These are phyloP conservation scores for Coleophora deauratella DNA, from an alignment of 2,888 invertebrate species.

Conservation along the genomic window DNA sequence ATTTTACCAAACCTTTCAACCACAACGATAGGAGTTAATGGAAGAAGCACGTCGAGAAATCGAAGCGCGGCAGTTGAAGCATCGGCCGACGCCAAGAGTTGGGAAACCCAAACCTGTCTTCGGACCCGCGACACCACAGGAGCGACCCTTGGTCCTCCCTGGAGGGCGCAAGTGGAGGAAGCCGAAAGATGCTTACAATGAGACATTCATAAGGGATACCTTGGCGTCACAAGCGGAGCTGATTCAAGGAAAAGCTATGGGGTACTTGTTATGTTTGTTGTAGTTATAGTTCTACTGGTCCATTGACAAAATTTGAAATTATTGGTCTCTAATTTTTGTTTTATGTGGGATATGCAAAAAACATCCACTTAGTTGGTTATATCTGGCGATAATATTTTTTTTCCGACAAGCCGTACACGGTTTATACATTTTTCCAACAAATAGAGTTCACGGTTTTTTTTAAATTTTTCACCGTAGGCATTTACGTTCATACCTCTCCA, in stretches of 20 bases:
- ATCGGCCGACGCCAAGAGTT: constrained; percentile 58
- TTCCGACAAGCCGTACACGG: no score
- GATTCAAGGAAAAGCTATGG: constrained; percentile 86
- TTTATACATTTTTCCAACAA: no score
- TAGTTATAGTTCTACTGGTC: not conserved
- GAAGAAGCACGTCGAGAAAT: constrained; percentile 63
- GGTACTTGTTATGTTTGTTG: constrained; percentile 70
- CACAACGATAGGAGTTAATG: constrained; percentile 32
- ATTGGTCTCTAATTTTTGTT: no score
- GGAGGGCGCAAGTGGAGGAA: constrained; percentile 86
- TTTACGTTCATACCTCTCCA: no score
- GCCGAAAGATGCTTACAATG: constrained; percentile 91
- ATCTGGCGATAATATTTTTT: no score
- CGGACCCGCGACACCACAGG: constrained; percentile 77
- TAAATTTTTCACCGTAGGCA: no score
- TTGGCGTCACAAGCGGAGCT: constrained; percentile 90
- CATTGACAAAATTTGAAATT: no score
- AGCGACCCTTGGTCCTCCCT: constrained; percentile 82
- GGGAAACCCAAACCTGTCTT: constrained; percentile 60
- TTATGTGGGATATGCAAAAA: no score
- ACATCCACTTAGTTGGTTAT: no score
- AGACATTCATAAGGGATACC: constrained; percentile 90
- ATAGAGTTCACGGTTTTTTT: no score
- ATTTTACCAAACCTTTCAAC: not conserved
- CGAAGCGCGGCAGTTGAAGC: constrained; percentile 56